A percentile compares a stretch with the other conserved stretches of the same genome.
Conservation (phyloP, 2,888 invertebrate genomes). For the Synergus laeviventris region DNA sequence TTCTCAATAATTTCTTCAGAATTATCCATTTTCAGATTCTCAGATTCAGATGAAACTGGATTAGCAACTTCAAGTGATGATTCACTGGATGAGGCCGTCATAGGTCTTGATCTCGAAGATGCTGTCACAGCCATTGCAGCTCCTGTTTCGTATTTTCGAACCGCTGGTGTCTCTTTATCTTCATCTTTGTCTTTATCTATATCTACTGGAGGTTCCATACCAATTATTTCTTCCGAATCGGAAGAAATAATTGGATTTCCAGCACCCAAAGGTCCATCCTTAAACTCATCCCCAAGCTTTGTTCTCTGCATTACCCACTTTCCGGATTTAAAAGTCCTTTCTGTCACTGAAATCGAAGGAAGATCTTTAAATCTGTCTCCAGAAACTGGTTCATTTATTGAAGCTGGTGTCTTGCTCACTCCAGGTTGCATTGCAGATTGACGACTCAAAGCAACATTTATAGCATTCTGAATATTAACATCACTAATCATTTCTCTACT, state of each 20-base stretch:
- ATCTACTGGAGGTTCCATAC: neutral
- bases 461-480: too few species aligned
- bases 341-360: neutral
- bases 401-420: too few species aligned
- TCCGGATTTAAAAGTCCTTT: neutral
- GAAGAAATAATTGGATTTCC: neutral
- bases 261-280: neutral
- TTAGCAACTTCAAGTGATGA: neutral
- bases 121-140: neutral
- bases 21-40: neutral
- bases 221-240: neutral
- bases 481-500: too few species aligned
- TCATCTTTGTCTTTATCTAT: neutral
- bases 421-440: too few species aligned
- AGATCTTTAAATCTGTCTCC: neutral
- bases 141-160: neutral
- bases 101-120: neutral
- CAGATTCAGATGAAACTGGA: neutral
- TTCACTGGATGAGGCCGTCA: neutral
- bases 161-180: neutral
- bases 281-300: neutral
- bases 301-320: too few species aligned
- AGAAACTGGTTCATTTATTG: conserved; percentile 8
- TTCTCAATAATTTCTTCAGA: conserved; percentile 45
- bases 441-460: too few species aligned